Percentiles rank a stretch among this genome's conserved stretches.
Conservation (phyloP, 2,888 invertebrate genomes). For the Athalia rosae region DNA sequence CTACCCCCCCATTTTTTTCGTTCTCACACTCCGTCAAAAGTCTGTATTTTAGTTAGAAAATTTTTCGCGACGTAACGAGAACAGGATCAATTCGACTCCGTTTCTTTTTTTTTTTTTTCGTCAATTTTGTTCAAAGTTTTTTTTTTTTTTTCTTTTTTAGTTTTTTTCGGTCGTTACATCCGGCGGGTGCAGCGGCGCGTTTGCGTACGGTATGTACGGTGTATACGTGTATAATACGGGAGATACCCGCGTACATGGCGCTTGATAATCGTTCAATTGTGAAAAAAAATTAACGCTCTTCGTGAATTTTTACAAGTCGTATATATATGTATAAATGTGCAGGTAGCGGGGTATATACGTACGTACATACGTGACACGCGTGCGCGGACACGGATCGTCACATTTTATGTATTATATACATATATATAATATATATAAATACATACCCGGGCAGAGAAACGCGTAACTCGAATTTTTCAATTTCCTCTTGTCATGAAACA, state of each 20-base stretch:
- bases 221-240: no score
- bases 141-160: not conserved
- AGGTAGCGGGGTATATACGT: no score
- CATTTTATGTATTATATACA: no score
- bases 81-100: not conserved
- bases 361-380: no score
- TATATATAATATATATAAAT: no score
- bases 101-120: not conserved
- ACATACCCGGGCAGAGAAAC: no score
- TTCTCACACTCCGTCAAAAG: not conserved
- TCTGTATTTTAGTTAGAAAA: no score
- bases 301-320: not conserved
- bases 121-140: no score
- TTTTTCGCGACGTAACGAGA: no score
- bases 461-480: not conserved
- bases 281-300: not conserved
- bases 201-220: no score
- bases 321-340: no score
- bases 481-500: not conserved
- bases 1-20: not conserved
- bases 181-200: not conserved
- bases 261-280: not conserved
- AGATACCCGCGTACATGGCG: not conserved
- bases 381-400: no score
- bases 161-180: not conserved